phyloP scores from a whole-genome alignment of 2,797 vertebrate genomes.

The Girardinus metallicus region DNA sequence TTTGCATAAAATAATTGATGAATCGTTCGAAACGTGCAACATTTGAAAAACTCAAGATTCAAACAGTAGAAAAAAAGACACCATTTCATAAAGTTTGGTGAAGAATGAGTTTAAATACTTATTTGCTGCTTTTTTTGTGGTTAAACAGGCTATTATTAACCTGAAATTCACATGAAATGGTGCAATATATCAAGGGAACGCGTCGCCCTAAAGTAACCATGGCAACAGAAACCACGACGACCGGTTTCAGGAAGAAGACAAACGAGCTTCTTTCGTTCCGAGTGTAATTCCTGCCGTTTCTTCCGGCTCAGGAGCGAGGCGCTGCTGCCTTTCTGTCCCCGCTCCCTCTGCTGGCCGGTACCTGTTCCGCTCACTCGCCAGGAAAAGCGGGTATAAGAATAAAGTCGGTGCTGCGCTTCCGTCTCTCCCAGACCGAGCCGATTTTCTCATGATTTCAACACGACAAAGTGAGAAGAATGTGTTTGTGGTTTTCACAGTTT shows the following conservation, averaged over 20 bases:
- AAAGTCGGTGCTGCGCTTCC: neutral
- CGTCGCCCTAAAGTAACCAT: neutral
- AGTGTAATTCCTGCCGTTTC: neutral
- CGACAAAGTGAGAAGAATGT: neutral
- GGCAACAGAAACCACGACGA: neutral
- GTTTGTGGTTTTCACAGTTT: neutral
- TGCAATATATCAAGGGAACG: neutral
- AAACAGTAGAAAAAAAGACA: neutral
- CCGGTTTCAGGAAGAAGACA: neutral
- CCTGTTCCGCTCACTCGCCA: conserved; percentile 13
- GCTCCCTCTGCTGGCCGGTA: neutral
- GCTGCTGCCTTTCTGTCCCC: neutral
- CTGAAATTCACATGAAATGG: neutral
- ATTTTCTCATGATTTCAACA: neutral
- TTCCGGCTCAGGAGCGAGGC: neutral
- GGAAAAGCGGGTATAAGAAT: conserved; percentile 2
- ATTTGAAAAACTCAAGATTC: neutral
- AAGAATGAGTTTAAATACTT: neutral
- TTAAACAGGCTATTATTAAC: neutral
- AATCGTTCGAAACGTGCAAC: neutral
- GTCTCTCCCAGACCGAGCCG: neutral
- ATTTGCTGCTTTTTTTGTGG: neutral
- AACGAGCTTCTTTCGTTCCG: neutral
- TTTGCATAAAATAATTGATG: neutral
- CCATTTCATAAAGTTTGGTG: neutral